These are phyloP conservation scores for Stictonetta naevosa DNA, from an alignment of 2,113 vertebrate genomes.

Conservation along the genomic window DNA sequence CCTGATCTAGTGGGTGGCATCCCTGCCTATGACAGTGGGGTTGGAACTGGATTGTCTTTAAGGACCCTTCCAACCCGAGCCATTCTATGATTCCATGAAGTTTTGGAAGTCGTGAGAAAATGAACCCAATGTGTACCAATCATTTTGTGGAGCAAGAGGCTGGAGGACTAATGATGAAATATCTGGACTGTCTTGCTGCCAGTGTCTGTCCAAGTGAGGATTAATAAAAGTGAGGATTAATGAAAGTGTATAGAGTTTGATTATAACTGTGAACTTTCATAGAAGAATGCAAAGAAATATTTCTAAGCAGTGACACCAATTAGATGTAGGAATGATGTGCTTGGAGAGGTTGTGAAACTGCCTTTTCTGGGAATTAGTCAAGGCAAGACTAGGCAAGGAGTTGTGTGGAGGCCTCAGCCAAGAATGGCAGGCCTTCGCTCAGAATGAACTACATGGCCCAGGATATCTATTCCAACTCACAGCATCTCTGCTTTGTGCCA, in stretches of 20 bases:
- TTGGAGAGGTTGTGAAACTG: constrained; percentile 52
- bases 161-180: background rate
- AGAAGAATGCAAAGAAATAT: constrained; percentile 26
- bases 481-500: background rate
- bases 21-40: too few species aligned
- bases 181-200: background rate
- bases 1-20: too few species aligned
- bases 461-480: background rate
- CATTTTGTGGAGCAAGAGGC: background rate
- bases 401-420: background rate
- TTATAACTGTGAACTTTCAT: background rate
- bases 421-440: background rate
- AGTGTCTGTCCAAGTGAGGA: background rate
- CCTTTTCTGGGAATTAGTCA: constrained; percentile 63
- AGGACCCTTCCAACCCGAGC: too few species aligned
- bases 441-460: background rate
- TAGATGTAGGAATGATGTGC: constrained; percentile 36
- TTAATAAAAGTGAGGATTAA: background rate
- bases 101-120: constrained; percentile 11
- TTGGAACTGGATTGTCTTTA: too few species aligned
- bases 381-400: constrained; percentile 51
- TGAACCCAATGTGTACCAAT: background rate
- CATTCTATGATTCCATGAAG: too few species aligned
- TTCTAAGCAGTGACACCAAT: constrained; percentile 23
- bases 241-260: background rate